These are phyloP conservation scores for Melitaea cinxia DNA, from an alignment of 1,140 invertebrate species.

Conservation along the genomic window DNA sequence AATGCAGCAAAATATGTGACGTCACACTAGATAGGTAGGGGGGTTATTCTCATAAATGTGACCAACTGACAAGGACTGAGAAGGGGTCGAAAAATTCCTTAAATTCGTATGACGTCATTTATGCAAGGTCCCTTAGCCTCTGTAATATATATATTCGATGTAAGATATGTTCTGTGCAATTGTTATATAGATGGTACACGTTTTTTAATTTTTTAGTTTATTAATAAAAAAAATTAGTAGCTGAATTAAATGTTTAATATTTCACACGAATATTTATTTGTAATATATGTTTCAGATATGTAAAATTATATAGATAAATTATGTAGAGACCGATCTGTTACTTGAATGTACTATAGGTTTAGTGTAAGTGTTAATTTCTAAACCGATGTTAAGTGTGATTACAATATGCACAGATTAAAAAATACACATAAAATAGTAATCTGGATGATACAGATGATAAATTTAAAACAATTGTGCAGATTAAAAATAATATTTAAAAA, in stretches of 20 bases:
- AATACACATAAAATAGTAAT: neutral
- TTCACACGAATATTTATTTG: slow-evolving; percentile 70
- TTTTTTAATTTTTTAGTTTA: slow-evolving; percentile 54
- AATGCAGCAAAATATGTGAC: no score
- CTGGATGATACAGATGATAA: slow-evolving; percentile 5
- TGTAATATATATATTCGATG: slow-evolving; percentile 8
- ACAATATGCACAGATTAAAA: slow-evolving; percentile 46
- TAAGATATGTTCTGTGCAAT: slow-evolving; percentile 13
- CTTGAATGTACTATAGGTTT: slow-evolving; percentile 54
- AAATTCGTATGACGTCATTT: no score
- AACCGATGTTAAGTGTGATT: slow-evolving; percentile 51
- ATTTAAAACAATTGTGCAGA: neutral
- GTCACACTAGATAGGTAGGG: no score
- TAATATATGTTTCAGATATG: slow-evolving; percentile 53
- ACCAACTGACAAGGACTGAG: no score
- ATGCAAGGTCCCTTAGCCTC: no score
- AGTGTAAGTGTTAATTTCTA: slow-evolving; percentile 65
- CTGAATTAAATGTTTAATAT: slow-evolving; percentile 60
- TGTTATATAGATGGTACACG: slow-evolving; percentile 26
- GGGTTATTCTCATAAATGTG: no score
- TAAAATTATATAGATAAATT: slow-evolving; percentile 48
- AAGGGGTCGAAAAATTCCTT: no score
- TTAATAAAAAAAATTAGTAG: slow-evolving; percentile 35
- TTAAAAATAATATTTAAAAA: slow-evolving; percentile 17
- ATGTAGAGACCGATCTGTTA: slow-evolving; percentile 65